These are phyloP conservation scores for Typhlichthys eigenmanni DNA, from an alignment of 2,797 vertebrate species.

Conservation along the genomic window DNA sequence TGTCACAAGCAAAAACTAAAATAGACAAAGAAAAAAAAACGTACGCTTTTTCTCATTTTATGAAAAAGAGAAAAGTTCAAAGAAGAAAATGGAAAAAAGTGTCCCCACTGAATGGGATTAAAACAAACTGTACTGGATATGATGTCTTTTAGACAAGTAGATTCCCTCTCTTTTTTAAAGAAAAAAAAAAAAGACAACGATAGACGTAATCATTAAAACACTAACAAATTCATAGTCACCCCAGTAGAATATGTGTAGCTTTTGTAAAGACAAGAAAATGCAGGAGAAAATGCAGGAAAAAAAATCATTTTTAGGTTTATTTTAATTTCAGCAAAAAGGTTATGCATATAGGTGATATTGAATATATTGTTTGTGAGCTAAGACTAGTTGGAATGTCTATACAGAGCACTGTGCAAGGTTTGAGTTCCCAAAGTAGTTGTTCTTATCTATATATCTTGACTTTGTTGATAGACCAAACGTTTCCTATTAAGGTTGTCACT, in stretches of 20 bases:
- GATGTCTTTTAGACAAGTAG: slow-evolving; percentile 70
- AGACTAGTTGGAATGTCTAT: slow-evolving; percentile 82
- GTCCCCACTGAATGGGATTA: slow-evolving; percentile 46
- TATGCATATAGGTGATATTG: slow-evolving; percentile 81
- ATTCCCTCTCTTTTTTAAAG: slow-evolving; percentile 62
- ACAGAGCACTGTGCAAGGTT: slow-evolving; percentile 85
- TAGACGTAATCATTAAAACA: slow-evolving; percentile 77
- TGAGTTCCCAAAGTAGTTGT: slow-evolving; percentile 78
- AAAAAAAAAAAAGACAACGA: slow-evolving; percentile 67
- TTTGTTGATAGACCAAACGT: slow-evolving; percentile 76
- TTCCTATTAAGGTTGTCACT: slow-evolving; percentile 68
- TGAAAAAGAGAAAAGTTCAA: neutral
- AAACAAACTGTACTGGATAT: slow-evolving; percentile 52
- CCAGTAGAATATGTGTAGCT: slow-evolving; percentile 86
- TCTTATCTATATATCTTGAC: slow-evolving; percentile 54
- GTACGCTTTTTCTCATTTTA: slow-evolving; percentile 26
- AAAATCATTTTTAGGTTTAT: slow-evolving; percentile 68
- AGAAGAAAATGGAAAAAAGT: slow-evolving; percentile 28
- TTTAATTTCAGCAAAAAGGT: slow-evolving; percentile 76
- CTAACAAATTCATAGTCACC: slow-evolving; percentile 82
- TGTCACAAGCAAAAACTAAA: slow-evolving; percentile 1
- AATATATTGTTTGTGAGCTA: slow-evolving; percentile 81
- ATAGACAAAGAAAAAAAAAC: slow-evolving; percentile 37
- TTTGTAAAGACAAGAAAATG: slow-evolving; percentile 74
- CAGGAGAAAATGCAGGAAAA: slow-evolving; percentile 20